Evolutionary conservation across 2,113 vertebrate species (phyloP).

Genomic region (Cygnus atratus): DNA sequence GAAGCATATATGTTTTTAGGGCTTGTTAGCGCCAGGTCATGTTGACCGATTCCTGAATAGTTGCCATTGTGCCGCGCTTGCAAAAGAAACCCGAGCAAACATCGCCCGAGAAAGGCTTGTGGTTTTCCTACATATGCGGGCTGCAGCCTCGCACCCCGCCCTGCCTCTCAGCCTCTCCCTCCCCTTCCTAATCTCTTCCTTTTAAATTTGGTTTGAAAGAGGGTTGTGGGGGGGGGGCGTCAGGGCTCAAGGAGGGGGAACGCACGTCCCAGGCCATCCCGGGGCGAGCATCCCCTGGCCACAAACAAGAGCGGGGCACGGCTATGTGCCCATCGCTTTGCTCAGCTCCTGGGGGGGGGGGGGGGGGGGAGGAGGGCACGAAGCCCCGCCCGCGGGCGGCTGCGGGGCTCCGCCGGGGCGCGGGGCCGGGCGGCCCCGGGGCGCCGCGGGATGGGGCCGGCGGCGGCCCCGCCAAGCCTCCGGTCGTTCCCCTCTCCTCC

Average conservation of each 20-base stretch:
- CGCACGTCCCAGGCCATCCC: background rate
- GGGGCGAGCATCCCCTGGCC: background rate
- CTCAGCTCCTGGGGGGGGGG: too few relatives aligned
- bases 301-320: too few relatives aligned
- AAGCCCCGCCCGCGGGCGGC: too few relatives aligned
- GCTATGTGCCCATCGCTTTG: too few relatives aligned
- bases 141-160: constrained; percentile 37
- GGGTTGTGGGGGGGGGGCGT: too few relatives aligned
- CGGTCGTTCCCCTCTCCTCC: background rate
- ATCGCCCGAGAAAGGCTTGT: background rate
- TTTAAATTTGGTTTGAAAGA: background rate
- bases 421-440: background rate
- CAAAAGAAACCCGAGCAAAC: constrained; percentile 53
- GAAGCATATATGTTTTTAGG: constrained; percentile 22
- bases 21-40: constrained; percentile 33
- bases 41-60: constrained; percentile 23
- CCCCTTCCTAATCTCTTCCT: constrained; percentile 29
- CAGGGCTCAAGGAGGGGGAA: too few relatives aligned
- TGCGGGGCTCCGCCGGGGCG: too few relatives aligned
- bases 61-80: constrained; percentile 41
- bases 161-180: background rate
- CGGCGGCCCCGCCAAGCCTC: background rate
- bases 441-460: background rate
- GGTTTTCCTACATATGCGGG: constrained; percentile 50
- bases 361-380: too few relatives aligned